Percentiles rank a stretch among this genome's conserved stretches.
These are phyloP conservation scores for Cephalopterus ornatus DNA, from an alignment of 2,113 vertebrate genomes.

Conservation along the genomic window DNA sequence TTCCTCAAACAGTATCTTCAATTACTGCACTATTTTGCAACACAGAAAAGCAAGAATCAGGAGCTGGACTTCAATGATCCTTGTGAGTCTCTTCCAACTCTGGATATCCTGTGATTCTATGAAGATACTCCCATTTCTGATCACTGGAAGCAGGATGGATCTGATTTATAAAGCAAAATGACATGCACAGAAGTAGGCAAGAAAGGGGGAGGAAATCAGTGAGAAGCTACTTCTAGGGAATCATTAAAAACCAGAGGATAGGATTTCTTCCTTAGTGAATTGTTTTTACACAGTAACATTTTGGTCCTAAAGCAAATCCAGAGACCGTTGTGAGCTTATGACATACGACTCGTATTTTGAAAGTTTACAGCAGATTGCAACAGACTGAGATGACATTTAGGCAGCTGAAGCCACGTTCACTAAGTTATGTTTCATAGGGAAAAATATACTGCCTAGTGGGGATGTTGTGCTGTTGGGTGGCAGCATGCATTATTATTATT, in stretches of 20 bases:
- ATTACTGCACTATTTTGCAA: neutral
- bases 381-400: constrained; percentile 62
- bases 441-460: constrained; percentile 6
- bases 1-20: neutral
- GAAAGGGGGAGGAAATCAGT: neutral
- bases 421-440: constrained; percentile 30
- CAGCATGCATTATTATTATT: constrained; percentile 16
- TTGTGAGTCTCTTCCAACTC: neutral
- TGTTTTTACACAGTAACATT: constrained; percentile 5
- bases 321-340: constrained; percentile 32
- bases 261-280: neutral
- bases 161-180: neutral
- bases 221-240: constrained; percentile 4
- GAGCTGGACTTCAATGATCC: neutral
- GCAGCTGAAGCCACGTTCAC: constrained; percentile 22
- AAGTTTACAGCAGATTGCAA: constrained; percentile 38
- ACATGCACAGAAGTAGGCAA: neutral
- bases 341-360: neutral
- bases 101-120: neutral
- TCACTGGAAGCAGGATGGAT: neutral
- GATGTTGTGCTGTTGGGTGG: constrained; percentile 28
- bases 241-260: neutral
- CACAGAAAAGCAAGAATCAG: neutral
- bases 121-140: neutral
- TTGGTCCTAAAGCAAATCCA: constrained; percentile 45